A percentile compares a stretch with the other conserved stretches of the same genome.
Evolutionary conservation across 2,797 vertebrate species (phyloP).

Genomic region (Falco concolor): DNA sequence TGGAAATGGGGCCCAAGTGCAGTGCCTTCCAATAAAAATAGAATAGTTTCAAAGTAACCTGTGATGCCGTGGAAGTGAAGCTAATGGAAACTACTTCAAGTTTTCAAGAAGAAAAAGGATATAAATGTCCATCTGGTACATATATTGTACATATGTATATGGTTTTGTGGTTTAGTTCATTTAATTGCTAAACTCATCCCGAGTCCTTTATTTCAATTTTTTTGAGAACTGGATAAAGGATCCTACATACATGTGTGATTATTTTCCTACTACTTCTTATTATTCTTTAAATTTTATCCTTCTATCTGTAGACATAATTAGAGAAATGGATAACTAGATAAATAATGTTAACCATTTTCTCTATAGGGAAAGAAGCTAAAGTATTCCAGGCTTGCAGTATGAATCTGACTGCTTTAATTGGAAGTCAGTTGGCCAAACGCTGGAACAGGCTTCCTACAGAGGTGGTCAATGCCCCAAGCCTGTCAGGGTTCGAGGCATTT

Average conservation of each 20-base stretch:
- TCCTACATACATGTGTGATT: background rate
- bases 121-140: too few relatives aligned
- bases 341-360: background rate
- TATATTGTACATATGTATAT: background rate
- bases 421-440: background rate
- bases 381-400: background rate
- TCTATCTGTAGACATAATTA: background rate
- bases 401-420: background rate
- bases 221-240: background rate
- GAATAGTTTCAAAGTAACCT: background rate
- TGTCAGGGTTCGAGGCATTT: background rate
- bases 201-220: background rate
- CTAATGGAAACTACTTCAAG: background rate
- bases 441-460: background rate
- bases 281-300: background rate
- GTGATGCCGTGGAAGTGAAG: background rate
- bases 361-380: background rate
- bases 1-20: background rate
- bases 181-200: background rate
- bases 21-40: background rate
- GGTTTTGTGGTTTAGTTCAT: background rate
- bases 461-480: rapidly evolving
- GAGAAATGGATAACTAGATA: background rate
- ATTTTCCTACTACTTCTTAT: background rate
- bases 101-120: background rate